Percentiles rank a stretch among this genome's conserved stretches.
These are phyloP conservation scores for rat (Rattus norvegicus) DNA, from an alignment of 2,113 vertebrate species.

Conservation along the genomic window GRCr8 NC_086035.1:6420001-6420500, in stretches of 20 bases:
- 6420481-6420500: neutral
- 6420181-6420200: neutral
- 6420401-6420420: neutral
- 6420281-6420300: neutral
- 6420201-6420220: neutral
- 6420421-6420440: neutral
- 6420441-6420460: neutral
- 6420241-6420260: neutral
- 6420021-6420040: neutral
- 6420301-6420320: neutral
- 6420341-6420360: neutral
- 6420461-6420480: neutral
- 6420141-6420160: neutral
- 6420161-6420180: neutral
- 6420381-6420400: neutral
- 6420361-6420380: neutral
- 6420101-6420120: neutral
- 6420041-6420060: neutral
- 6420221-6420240: neutral
- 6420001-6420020: neutral
- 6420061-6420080: neutral
- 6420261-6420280: neutral
- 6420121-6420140: neutral
- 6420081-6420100: neutral
- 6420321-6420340: neutral